Percentiles rank a stretch among this genome's conserved stretches.
Conservation (phyloP, 37 sponge, comb jelly and placozoan genomes). For the Petrosia ficiformis region DNA sequence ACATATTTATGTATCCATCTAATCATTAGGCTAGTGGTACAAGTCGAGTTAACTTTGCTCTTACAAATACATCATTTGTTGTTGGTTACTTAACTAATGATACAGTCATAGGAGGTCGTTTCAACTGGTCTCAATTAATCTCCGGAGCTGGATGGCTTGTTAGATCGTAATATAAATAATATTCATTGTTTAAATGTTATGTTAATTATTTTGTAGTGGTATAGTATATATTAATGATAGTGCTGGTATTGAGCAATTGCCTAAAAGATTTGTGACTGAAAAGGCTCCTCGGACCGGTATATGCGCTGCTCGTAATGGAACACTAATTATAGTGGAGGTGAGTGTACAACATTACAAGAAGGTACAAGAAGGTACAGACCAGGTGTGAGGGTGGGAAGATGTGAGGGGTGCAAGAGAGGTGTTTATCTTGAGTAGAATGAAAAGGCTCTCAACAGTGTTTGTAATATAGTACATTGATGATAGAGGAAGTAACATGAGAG, state of each 20-base stretch:
- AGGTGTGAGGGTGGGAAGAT: too few relatives aligned
- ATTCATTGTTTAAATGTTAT: not conserved
- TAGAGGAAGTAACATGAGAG: too few relatives aligned
- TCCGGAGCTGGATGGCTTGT: conserved; percentile 77
- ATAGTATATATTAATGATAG: conserved; percentile 45
- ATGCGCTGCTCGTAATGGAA: conserved; percentile 36
- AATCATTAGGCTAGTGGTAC: conserved; percentile 20
- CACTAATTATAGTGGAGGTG: conserved; percentile 56
- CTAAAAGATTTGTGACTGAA: conserved; percentile 50
- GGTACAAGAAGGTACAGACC: too few relatives aligned
- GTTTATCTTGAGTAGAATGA: too few relatives aligned
- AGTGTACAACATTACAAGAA: not conserved
- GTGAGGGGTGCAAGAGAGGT: too few relatives aligned
- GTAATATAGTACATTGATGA: too few relatives aligned
- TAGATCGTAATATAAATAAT: conserved; percentile 4
- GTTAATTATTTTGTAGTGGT: conserved; percentile 37
- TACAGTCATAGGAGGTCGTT: conserved; percentile 15
- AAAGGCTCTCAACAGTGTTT: too few relatives aligned
- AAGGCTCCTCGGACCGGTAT: conserved; percentile 71
- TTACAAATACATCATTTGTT: conserved; percentile 18
- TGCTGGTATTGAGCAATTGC: conserved; percentile 24
- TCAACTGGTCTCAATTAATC: conserved; percentile 33
- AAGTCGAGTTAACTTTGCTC: conserved; percentile 54
- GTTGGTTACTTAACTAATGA: conserved; percentile 60
- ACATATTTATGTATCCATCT: too few relatives aligned